Percentiles rank a stretch among this genome's conserved stretches.
Evolutionary conservation across 1,140 invertebrate species (phyloP).

Genomic region (Caerostris extrusa): DNA sequence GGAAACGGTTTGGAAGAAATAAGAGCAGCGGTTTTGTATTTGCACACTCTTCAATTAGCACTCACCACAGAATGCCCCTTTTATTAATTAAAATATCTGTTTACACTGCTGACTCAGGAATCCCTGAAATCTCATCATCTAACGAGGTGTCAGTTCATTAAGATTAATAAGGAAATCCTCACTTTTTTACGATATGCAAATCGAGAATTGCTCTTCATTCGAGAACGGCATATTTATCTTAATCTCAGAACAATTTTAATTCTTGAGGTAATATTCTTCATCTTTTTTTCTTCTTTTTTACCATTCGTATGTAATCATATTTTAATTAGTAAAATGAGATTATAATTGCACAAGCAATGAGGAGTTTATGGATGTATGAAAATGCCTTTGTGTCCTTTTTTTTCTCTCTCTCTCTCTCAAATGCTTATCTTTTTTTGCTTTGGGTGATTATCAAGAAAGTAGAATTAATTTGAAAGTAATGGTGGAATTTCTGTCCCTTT

Average conservation of each 20-base stretch:
- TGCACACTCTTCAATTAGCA: not conserved
- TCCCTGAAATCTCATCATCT: not conserved
- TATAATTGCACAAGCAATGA: conserved; percentile 23
- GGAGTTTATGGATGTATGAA: not conserved
- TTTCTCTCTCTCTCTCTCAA: not conserved
- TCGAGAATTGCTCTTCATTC: not conserved
- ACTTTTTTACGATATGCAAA: conserved; percentile 5
- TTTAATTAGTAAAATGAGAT: conserved; percentile 33
- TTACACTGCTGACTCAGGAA: not conserved
- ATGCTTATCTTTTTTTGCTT: not conserved
- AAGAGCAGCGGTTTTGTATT: not conserved
- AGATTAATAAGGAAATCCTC: not conserved
- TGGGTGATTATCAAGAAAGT: not conserved
- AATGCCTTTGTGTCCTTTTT: not conserved
- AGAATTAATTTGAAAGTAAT: not conserved
- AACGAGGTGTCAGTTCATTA: conserved; percentile 15
- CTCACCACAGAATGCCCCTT: not conserved
- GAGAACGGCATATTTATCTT: not conserved
- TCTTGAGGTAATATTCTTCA: not conserved
- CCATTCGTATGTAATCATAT: not conserved
- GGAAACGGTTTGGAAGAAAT: not conserved
- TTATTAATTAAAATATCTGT: conserved; percentile 23
- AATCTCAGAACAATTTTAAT: not conserved
- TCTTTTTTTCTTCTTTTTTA: not conserved
- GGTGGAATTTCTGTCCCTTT: not conserved